Conservation (phyloP, 1,140 invertebrate species). For the Monochamus saltuarius region DNA sequence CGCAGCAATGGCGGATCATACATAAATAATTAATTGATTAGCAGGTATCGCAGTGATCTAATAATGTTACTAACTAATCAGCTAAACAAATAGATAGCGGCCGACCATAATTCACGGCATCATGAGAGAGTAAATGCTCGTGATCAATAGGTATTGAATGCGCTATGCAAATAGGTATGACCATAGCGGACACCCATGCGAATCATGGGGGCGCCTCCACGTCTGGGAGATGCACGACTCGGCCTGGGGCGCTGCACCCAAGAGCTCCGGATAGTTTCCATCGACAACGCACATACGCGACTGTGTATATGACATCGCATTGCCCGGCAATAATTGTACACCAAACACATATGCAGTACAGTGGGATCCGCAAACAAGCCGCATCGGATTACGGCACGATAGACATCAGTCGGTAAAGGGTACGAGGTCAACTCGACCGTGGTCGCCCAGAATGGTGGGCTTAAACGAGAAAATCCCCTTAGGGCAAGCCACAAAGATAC, state of each 20-base stretch:
- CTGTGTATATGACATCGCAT: constrained; percentile 12
- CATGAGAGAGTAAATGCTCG: constrained; percentile 43
- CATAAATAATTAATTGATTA: constrained; percentile 55
- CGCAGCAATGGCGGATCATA: constrained; percentile 42
- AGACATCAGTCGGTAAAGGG: no score
- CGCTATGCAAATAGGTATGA: constrained; percentile 47
- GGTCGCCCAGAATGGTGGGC: no score
- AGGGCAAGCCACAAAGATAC: no score
- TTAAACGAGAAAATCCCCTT: no score
- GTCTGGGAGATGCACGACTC: constrained; percentile 27
- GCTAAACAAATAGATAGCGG: constrained; percentile 54
- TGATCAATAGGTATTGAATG: constrained; percentile 51
- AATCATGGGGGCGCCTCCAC: constrained; percentile 23
- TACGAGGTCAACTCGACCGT: no score
- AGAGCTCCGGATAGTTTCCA: constrained; percentile 25
- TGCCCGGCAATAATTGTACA: constrained; percentile 29
- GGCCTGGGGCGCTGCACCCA: constrained; percentile 30
- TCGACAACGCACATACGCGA: constrained; percentile 17
- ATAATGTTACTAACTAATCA: constrained; percentile 54
- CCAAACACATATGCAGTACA: constrained; percentile 32
- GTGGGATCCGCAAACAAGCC: constrained; percentile 30
- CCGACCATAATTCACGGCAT: constrained; percentile 52
- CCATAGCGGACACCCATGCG: constrained; percentile 22
- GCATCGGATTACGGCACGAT: constrained; percentile 24
- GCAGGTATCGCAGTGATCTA: constrained; percentile 52